Evolutionary conservation across 2,888 invertebrate species (phyloP), one percentile per base, ranked within the genome.

Genomic region (Calephelis perditalis): DNA sequence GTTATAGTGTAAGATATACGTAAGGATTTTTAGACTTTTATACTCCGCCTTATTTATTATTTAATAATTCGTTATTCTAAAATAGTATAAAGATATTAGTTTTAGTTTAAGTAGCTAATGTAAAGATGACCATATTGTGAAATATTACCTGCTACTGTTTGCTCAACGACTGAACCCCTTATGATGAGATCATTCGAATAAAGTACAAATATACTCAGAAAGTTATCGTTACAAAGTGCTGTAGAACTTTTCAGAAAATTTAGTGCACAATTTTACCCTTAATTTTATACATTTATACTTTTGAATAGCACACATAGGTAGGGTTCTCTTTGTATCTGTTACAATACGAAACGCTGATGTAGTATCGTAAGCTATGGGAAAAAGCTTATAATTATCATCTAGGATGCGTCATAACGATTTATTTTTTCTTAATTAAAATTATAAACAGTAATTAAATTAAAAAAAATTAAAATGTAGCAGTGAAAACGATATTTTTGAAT

Each of bases 31-130:
- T 68, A 70, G 65, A 66, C 66, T 66, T 63, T 61, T 64, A 54
- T 62, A 63, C 66, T 67, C 67, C 71, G 70, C 70, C 71, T 73
- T 63, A 59, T 64, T 26, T 63, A 63, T 67, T 68, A 63, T 63
- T 77, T 75, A 71, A 26, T 52, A 52, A 52, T 35, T 52, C 35
- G 35, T 52, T 36, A 36, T 59, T 59, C 37, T 12, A 55, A 40
- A 43, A 44, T 44, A 54, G 11, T 67, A 71, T 76, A 73, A 74
- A 74, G 26, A 73, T 67, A 75, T 72, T 71, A 69, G 72, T 52
- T 52, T 52, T 52, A 52, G 35, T 52, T 52, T 15, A 15, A 52
- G 26, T 35, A 52, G 52, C 26, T 52, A 52, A 52, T 35, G 10
- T 35, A 52, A 52, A 15, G 11, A 6, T 2, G 26, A 52, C 26